A percentile compares a stretch with the other conserved stretches of the same genome.
These are phyloP conservation scores for Drosophila elegans DNA, from an alignment of 1,140 invertebrate species.

Conservation along the genomic window DNA sequence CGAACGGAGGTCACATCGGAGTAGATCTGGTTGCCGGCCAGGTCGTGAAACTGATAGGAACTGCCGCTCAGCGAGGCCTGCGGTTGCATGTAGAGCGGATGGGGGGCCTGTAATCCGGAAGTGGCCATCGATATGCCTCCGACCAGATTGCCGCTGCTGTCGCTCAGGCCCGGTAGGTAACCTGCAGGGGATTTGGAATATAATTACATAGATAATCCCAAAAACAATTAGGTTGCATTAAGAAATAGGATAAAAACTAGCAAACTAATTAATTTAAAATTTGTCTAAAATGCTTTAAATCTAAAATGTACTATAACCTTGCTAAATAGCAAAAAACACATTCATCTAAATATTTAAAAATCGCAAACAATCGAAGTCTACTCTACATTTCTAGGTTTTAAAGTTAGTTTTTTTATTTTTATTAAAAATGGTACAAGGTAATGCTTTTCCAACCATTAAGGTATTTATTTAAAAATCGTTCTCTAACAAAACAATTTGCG, in stretches of 20 bases:
- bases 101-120: constrained; percentile 51
- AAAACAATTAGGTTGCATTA: not conserved
- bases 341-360: not conserved
- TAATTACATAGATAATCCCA: not conserved
- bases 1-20: constrained; percentile 89
- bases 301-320: not conserved
- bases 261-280: not conserved
- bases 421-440: not conserved
- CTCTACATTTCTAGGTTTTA: not conserved
- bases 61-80: constrained; percentile 76
- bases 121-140: constrained; percentile 35
- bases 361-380: not conserved
- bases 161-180: constrained; percentile 63
- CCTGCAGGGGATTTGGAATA: constrained; percentile 27
- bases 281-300: not conserved
- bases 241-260: too few relatives aligned
- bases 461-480: too few relatives aligned
- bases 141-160: constrained; percentile 64
- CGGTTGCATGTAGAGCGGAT: constrained; percentile 77
- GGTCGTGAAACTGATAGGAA: constrained; percentile 85
- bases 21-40: constrained; percentile 83
- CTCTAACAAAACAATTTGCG: not conserved
- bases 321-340: not conserved
- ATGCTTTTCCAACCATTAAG: too few relatives aligned
- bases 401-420: constrained; percentile 1